A percentile compares a stretch with the other conserved stretches of the same genome.
These are phyloP conservation scores for Sinopyrophorus schimmeli DNA, from an alignment of 2,888 invertebrate genomes.

Conservation along the genomic window DNA sequence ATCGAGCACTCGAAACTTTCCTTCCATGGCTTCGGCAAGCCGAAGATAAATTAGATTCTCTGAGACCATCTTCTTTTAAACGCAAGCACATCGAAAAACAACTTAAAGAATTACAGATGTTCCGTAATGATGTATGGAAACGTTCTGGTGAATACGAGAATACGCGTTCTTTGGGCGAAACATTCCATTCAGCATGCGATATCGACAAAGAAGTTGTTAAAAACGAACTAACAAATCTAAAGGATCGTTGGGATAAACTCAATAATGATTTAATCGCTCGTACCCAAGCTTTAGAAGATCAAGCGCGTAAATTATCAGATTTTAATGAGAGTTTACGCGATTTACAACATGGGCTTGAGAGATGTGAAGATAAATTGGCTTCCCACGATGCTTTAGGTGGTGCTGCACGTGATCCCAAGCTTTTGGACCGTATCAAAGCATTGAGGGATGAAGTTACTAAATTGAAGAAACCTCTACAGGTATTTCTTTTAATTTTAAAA, in stretches of 20 bases:
- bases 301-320: constrained; percentile 78
- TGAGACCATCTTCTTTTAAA: constrained; percentile 79
- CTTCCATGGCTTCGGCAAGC: constrained; percentile 86
- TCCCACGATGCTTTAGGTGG: constrained; percentile 74
- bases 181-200: constrained; percentile 86
- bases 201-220: constrained; percentile 89
- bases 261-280: constrained; percentile 80
- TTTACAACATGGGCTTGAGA: constrained; percentile 80
- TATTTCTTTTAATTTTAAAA: no score
- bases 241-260: constrained; percentile 87
- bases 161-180: constrained; percentile 82
- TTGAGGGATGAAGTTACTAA: constrained; percentile 80
- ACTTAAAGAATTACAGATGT: constrained; percentile 81
- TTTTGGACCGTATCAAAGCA: constrained; percentile 81
- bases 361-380: constrained; percentile 85
- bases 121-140: constrained; percentile 93
- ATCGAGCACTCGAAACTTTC: constrained; percentile 81
- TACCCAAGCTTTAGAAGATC: constrained; percentile 81
- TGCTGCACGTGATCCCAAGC: constrained; percentile 79
- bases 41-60: constrained; percentile 79
- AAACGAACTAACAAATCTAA: constrained; percentile 77
- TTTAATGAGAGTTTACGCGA: constrained; percentile 84
- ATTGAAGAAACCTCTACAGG: constrained; percentile 73
- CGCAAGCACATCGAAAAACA: constrained; percentile 87
- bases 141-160: constrained; percentile 93